These are phyloP conservation scores for Muschampia plurimacula DNA, from an alignment of 2,888 invertebrate species.

Conservation along the genomic window DNA sequence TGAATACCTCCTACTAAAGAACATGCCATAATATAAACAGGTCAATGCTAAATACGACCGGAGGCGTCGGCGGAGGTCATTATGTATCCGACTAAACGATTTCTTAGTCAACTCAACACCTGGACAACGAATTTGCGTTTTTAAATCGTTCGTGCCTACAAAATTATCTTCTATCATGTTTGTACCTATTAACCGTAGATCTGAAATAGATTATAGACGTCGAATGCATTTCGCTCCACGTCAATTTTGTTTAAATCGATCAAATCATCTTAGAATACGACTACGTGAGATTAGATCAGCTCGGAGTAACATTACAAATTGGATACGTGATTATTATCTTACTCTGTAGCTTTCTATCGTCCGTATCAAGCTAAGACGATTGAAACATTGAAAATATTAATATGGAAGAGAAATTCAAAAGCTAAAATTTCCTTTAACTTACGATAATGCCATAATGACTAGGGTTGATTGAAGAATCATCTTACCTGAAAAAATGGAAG, in stretches of 20 bases:
- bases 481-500: constrained; percentile 39
- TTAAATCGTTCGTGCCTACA: constrained; percentile 7
- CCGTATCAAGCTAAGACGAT: neutral
- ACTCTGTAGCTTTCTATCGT: constrained; percentile 25
- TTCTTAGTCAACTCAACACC: neutral
- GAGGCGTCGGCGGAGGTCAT: constrained; percentile 7
- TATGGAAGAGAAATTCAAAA: neutral
- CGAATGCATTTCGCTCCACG: constrained; percentile 47
- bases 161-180: constrained; percentile 10
- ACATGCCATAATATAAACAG: constrained; percentile 12
- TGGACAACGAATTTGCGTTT: constrained; percentile 11
- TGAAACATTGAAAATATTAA: constrained; percentile 10
- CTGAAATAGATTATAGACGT: constrained; percentile 53
- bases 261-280: constrained; percentile 56
- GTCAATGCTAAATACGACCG: constrained; percentile 7
- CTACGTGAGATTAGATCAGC: constrained; percentile 25
- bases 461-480: constrained; percentile 14
- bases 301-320: constrained; percentile 29
- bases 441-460: constrained; percentile 8
- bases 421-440: constrained; percentile 5
- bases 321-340: constrained; percentile 36
- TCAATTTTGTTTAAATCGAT: constrained; percentile 63
- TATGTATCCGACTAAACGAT: constrained; percentile 2
- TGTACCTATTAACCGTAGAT: neutral
- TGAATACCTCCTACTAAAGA: neutral